Evolutionary conservation across 2,113 vertebrate genomes (phyloP).

Genomic region (Sylvietta virens): DNA sequence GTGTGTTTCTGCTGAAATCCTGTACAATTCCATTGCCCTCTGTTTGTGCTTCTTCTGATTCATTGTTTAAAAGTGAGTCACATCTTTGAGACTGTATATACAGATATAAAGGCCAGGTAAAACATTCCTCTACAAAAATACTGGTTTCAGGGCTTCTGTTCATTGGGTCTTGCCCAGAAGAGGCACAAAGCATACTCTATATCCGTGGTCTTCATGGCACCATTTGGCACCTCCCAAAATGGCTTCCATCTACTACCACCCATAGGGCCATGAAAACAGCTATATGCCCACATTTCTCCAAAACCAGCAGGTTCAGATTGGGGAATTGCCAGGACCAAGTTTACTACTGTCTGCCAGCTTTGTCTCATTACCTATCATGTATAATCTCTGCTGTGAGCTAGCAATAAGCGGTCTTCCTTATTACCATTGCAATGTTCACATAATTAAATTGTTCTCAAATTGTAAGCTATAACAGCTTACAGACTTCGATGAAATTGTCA

Average conservation of each 20-base stretch:
- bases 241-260: background rate
- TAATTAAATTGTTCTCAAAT: constrained; percentile 49
- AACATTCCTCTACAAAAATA: background rate
- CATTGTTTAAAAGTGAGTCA: background rate
- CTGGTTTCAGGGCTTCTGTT: background rate
- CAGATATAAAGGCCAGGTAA: background rate
- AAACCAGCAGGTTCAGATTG: background rate
- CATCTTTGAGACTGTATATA: background rate
- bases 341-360: background rate
- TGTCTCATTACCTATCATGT: constrained; percentile 5
- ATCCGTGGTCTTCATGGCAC: background rate
- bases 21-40: background rate
- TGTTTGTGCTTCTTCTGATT: background rate
- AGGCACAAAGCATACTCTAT: background rate
- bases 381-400: constrained; percentile 14
- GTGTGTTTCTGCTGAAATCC: background rate
- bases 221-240: background rate
- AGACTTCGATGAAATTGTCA: constrained; percentile 11
- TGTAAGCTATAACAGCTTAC: constrained; percentile 15
- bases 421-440: constrained; percentile 28
- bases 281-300: background rate
- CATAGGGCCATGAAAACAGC: background rate
- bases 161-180: background rate
- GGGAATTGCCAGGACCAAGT: background rate
- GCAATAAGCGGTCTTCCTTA: background rate